Evolutionary conservation across 2,888 invertebrate species (phyloP).

Genomic region (Eupithecia pulchellata): DNA sequence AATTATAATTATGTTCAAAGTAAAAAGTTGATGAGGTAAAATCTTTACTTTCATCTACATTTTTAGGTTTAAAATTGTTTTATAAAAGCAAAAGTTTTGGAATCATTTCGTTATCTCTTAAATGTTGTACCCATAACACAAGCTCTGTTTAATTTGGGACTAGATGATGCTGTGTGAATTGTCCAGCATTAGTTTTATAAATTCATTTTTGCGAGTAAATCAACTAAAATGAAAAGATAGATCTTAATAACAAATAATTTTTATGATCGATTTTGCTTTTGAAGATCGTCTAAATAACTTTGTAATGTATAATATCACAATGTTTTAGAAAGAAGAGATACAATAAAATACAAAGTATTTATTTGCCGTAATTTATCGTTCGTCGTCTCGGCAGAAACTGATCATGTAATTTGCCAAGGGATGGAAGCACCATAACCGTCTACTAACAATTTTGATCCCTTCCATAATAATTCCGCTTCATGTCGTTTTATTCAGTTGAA

Average conservation of each 20-base stretch:
- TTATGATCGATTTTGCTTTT: not conserved
- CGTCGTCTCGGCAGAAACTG: slow-evolving; percentile 22
- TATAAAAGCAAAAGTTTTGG: too few species aligned
- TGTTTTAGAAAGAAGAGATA: too few species aligned
- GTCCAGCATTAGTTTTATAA: too few species aligned
- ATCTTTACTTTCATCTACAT: too few species aligned
- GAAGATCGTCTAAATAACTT: too few species aligned
- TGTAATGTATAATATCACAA: not conserved
- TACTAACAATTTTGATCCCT: slow-evolving; percentile 56
- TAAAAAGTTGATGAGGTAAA: not conserved
- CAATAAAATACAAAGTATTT: slow-evolving; percentile 14
- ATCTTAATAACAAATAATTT: not conserved
- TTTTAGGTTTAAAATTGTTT: too few species aligned
- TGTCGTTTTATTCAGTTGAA: slow-evolving; percentile 78
- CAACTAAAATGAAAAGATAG: too few species aligned
- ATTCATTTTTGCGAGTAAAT: too few species aligned
- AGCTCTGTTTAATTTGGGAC: too few species aligned
- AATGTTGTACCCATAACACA: too few species aligned
- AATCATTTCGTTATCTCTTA: too few species aligned
- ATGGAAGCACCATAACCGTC: slow-evolving; percentile 53
- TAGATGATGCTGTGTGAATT: too few species aligned
- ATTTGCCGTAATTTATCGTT: slow-evolving; percentile 19
- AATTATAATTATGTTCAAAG: not conserved
- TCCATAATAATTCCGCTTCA: slow-evolving; percentile 76
- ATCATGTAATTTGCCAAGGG: slow-evolving; percentile 38